phyloP scores from a whole-genome alignment of 2,113 vertebrate genomes.

The Cryptotis parvus region DNA sequence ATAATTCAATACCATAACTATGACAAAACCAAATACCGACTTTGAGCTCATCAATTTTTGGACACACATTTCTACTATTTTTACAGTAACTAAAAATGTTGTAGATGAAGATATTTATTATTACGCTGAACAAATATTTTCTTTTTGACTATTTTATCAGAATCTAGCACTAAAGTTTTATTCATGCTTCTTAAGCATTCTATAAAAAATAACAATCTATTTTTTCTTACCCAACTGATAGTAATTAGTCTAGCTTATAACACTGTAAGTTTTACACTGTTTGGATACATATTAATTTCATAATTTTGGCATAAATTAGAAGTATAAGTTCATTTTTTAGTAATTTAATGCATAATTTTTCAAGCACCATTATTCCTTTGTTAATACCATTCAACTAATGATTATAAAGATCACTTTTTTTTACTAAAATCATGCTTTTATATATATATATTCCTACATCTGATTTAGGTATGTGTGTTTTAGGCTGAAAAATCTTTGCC shows the following conservation, averaged over 20 bases:
- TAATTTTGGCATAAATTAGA: not conserved
- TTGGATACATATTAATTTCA: slow-evolving; percentile 4
- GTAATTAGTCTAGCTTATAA: not conserved
- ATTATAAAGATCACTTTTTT: not conserved
- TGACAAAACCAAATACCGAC: no score
- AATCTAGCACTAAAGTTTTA: slow-evolving; percentile 31
- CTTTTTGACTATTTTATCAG: slow-evolving; percentile 11
- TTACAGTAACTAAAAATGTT: slow-evolving; percentile 19
- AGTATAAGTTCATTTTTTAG: not conserved
- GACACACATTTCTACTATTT: slow-evolving; percentile 14
- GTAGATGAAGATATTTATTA: slow-evolving; percentile 13
- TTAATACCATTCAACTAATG: not conserved
- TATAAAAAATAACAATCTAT: slow-evolving; percentile 34
- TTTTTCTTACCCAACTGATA: slow-evolving; percentile 6
- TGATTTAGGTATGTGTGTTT: not conserved
- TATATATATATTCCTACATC: not conserved
- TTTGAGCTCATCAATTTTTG: not conserved
- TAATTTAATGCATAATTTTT: not conserved
- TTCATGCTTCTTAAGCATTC: not conserved
- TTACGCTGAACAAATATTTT: slow-evolving; percentile 21
- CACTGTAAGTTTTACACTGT: not conserved
- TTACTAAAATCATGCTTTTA: no score
- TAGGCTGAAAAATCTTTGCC: not conserved
- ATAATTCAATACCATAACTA: slow-evolving; percentile 13
- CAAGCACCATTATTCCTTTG: not conserved